Base-by-base conservation (phyloP, 1,140 invertebrate species). In the Maniola jurtina region DNA sequence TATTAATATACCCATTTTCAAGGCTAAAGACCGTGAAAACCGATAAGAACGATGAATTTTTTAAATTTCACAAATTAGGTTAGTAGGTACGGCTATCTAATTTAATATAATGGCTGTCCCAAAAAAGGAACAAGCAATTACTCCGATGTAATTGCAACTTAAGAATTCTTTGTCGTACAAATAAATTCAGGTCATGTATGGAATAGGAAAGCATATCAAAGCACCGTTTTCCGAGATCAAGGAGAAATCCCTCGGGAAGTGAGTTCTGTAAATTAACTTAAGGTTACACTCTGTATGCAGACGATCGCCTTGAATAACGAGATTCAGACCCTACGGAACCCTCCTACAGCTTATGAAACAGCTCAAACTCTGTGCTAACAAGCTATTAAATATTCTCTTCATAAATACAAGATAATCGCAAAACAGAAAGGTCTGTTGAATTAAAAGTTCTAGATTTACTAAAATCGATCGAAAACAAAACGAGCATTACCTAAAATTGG, bases 201-300 rank as follows among this genome's bases (percentile, higher is more conserved):
- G 67, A 71, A 79, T 72, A 73, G 64, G 61, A 73, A 66, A 69
- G 73, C 65, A 79, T 80, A 82, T 80, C 77, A 81, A 80, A 81
- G 71, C 66, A 77, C 67, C 70, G 75, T 81, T 81, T 78, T 75
- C 75, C 73, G 75, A 74, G 83, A 81, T 83, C 77, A 79, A 68
- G 61, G 55, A 59, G 70, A 47, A 36, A 40, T 74, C 82, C 71
- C 82, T 47, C 7, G 83, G 66, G 81, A 76, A 73, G 65, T 71
- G 78, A 79, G 68, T 72, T 69, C 61, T 76, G 74, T 80, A 89
- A 89, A 87, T 87, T 86, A 86, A 86, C 83, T 89, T 89, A 89
- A 66, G 72, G 74, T 79, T 79, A 81, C n/a, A n/a, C 81, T 87
- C 82, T 85, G 81, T 89, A 89, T 89, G 84, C 86, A 89, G 82